These are phyloP conservation scores for Epizoanthus stellaris DNA, from an alignment of 92 coral and sea anemone genomes.

Conservation along the genomic window DNA sequence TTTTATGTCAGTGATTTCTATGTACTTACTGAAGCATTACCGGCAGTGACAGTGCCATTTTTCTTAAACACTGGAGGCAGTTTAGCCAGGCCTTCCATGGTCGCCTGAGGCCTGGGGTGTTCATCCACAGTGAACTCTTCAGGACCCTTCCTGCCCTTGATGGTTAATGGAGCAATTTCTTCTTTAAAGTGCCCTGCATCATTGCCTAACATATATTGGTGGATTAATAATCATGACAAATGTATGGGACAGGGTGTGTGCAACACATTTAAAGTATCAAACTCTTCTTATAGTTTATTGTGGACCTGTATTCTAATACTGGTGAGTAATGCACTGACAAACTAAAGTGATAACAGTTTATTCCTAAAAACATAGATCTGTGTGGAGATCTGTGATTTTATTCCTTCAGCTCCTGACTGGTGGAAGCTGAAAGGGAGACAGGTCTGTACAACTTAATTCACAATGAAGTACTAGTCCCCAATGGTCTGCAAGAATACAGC, in stretches of 20 bases:
- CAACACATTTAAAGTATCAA: too few relatives aligned
- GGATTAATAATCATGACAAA: not conserved
- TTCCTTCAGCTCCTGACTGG: not conserved
- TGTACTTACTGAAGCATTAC: constrained; percentile 92
- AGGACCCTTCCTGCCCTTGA: constrained; percentile 93
- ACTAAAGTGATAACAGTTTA: too few relatives aligned
- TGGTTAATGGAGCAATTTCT: constrained; percentile 86
- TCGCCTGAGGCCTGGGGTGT: constrained; percentile 87
- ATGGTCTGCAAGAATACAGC: too few relatives aligned
- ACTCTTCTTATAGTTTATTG: too few relatives aligned
- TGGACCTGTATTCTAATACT: too few relatives aligned
- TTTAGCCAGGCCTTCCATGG: constrained; percentile 77
- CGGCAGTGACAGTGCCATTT: constrained; percentile 96
- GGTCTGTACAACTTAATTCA: not conserved
- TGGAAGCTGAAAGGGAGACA: not conserved
- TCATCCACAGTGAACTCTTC: constrained; percentile 93
- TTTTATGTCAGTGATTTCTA: not conserved
- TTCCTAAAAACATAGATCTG: not conserved
- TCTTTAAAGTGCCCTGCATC: constrained; percentile 85
- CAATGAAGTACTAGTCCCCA: not conserved
- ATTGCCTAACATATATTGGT: constrained; percentile 63
- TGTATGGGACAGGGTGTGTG: not conserved
- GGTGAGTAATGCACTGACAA: too few relatives aligned
- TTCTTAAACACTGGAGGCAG: constrained; percentile 96
- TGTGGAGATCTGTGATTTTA: not conserved